Conservation (phyloP, 2,888 invertebrate species). For the Himalopsyche kuldschensis region DNA sequence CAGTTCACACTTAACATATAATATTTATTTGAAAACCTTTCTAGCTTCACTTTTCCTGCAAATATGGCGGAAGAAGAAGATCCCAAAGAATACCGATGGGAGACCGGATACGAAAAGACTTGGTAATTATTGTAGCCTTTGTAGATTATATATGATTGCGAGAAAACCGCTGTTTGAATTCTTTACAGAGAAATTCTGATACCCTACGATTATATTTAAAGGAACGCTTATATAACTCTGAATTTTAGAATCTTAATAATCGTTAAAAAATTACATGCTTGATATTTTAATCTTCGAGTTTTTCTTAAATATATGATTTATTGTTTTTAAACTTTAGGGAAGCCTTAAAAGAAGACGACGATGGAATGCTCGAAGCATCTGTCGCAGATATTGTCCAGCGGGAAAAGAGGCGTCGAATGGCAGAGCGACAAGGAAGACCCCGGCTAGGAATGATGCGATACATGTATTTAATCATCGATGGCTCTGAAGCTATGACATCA, state of each 20-base stretch:
- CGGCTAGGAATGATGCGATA: constrained; percentile 99
- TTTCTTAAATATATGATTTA: constrained; percentile 6
- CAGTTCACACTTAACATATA: no score
- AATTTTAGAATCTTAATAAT: no score
- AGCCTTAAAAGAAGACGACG: constrained; percentile 94
- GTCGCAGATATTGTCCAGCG: constrained; percentile 90
- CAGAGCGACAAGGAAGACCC: constrained; percentile 73
- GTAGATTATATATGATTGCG: neutral
- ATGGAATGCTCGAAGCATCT: constrained; percentile 86
- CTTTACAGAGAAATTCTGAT: no score
- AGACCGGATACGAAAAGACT: constrained; percentile 93
- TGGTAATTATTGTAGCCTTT: constrained; percentile 61
- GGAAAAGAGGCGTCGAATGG: constrained; percentile 78
- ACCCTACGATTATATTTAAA: no score
- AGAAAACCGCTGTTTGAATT: no score
- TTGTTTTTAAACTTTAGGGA: constrained; percentile 66
- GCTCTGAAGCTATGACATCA: constrained; percentile 91
- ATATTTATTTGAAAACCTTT: no score
- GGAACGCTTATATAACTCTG: no score
- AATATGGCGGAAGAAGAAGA: constrained; percentile 80
- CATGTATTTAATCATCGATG: constrained; percentile 86
- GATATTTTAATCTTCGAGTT: neutral
- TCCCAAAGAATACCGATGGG: constrained; percentile 90
- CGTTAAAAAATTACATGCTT: neutral
- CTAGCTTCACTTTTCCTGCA: neutral